Evolutionary conservation across 2,113 vertebrate species (phyloP), one percentile per base, ranked within the genome.

Genomic region (Seriola dumerili): DNA sequence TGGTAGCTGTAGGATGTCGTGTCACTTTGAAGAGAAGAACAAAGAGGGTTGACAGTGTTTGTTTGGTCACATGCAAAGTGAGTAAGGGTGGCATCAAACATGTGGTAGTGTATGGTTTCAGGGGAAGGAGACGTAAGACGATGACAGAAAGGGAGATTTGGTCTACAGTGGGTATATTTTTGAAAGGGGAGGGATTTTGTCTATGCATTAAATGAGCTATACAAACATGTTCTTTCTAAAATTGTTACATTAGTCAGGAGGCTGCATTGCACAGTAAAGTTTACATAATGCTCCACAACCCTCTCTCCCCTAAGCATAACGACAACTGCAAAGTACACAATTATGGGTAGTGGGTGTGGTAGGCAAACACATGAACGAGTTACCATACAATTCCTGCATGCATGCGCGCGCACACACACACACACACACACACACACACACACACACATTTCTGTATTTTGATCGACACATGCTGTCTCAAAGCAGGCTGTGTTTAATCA

Each of bases 261-360:
- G 57, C 1, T 46, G 16, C 5, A 36, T 63, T 65, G 5, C 9
- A 62, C 17, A 1, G 0, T 44, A 12, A 3, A 73, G 36, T 79
- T 76, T 64, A 72, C 21, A 81, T 57, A 76, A 58, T 23, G n/a
- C 29, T 54, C 21, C 23, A 38, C 23, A 48, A 17, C 5, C 3
- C 19, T 34, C 4, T 67, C 12, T 29, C 13, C 32, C 12, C 1
- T 23, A 66, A 32, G 36, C 16, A 52, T 5, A 44, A 75, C 42
- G 48, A 50, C 1, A 67, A 69, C 3, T 78, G 7, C 25, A 67
- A 32, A 72, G 25, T 38, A 58, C 48, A 67, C 55, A 72, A 25
- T 42, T 11, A 59, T 78, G 19, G n/a, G 44, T 38, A 3, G 42
- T 76, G 85, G 90, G 82, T 85, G 86, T 81, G 77, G 81, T 71